Base-by-base conservation (phyloP, 2,888 invertebrate genomes). In the Rosalia funebris region DNA sequence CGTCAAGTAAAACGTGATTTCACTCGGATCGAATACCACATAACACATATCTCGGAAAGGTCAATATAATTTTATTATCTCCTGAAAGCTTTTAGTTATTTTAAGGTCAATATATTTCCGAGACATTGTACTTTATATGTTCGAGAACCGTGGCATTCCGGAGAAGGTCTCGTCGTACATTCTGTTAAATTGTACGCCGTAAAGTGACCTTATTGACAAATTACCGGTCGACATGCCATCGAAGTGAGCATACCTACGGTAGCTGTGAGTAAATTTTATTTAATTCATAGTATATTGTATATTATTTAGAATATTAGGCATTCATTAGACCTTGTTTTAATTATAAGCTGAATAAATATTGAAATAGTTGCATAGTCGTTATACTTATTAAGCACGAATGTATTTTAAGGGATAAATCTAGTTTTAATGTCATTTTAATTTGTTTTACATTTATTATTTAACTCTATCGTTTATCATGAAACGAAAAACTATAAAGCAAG, bases 61-160 rank as follows among this genome's bases (percentile, higher is more conserved):
- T 66, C 67, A 66, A 71, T 69, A 66, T 63, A 69, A 67, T 71
- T 71, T 69, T 67, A 69, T 71, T 65, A 71, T 62, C 60, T 69
- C 62, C 65, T 60, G 60, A 62, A 68, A 68, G 70, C 65, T 63
- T 71, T 66, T 65, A 60, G 67, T 67, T 69, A 69, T 69, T 68
- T 71, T 68, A 69, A 68, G 71, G 70, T 69, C 71, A 66, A 69
- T 69, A 70, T 66, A 68, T 68, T 62, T 57, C 52, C 62, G 63
- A 66, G 68, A 71, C 70, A 70, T 70, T 68, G 69, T 69, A 66
- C 67, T 70, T 70, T 71, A 69, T 68, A 66, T 53, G 45, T 16
- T 41, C 32, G 41, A 39, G 25, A 25, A 25, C 48, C 53, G 58
- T 41, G 39, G 25, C 25, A 50, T 39, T 50, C 39, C 50, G 19